phyloP scores from a whole-genome alignment of 1,140 invertebrate genomes.

The Zaprionus tsacasi region DNA sequence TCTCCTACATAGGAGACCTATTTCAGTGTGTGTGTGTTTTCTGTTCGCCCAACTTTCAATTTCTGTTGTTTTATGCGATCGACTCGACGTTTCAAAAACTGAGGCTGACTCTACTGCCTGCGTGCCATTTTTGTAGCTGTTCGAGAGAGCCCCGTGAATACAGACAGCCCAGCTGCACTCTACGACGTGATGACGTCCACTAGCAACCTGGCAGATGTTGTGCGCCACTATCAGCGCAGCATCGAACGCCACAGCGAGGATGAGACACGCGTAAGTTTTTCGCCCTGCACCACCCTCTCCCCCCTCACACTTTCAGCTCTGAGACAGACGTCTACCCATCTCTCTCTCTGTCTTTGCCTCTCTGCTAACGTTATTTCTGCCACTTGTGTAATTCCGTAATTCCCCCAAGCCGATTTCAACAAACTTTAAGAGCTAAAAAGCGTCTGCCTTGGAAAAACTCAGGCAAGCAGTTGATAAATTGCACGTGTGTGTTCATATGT shows the following conservation, averaged over 20 bases:
- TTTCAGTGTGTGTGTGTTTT: constrained; percentile 21
- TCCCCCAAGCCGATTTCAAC: constrained; percentile 20
- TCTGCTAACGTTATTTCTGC: constrained; percentile 16
- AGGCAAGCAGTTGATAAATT: constrained; percentile 4
- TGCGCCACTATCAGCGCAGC: constrained; percentile 87
- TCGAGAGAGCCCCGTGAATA: constrained; percentile 16
- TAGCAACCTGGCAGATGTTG: constrained; percentile 71
- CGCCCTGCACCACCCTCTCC: background rate
- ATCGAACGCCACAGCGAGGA: constrained; percentile 87
- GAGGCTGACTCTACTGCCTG: constrained; percentile 51
- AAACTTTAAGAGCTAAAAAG: background rate
- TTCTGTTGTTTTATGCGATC: constrained; percentile 23
- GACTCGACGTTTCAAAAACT: constrained; percentile 28
- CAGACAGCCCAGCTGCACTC: constrained; percentile 1
- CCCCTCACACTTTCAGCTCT: background rate
- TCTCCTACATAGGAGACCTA: constrained; percentile 29
- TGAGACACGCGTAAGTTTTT: constrained; percentile 86
- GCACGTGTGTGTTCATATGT: constrained; percentile 4
- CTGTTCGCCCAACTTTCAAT: background rate
- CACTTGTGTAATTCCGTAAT: constrained; percentile 35
- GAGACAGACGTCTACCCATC: background rate
- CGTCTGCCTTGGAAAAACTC: background rate
- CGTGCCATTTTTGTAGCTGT: constrained; percentile 58
- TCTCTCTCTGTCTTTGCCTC: background rate
- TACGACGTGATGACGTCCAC: constrained; percentile 63